phyloP scores from a whole-genome alignment of 2,888 invertebrate species.

The Thera britannica region DNA sequence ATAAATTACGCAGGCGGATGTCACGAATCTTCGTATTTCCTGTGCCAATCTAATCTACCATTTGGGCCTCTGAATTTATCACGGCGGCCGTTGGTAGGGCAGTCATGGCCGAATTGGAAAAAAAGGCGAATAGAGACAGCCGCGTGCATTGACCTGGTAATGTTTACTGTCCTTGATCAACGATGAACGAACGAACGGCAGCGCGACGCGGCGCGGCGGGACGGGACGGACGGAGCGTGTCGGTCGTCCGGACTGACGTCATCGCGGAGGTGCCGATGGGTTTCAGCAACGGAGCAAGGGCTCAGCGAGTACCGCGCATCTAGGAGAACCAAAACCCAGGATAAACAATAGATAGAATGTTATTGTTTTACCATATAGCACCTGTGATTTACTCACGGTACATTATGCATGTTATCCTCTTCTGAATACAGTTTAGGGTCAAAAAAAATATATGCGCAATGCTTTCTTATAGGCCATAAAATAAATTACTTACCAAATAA shows the following conservation, averaged over 20 bases:
- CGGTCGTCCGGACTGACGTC: slow-evolving; percentile 69
- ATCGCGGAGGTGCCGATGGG: slow-evolving; percentile 79
- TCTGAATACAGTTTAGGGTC: no score
- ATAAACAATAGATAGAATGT: not conserved
- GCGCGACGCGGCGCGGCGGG: slow-evolving; percentile 43
- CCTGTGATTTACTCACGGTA: no score
- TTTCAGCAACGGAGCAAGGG: slow-evolving; percentile 67
- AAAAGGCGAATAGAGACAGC: slow-evolving; percentile 72
- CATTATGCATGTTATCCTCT: no score
- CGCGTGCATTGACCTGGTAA: slow-evolving; percentile 80
- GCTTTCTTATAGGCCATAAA: no score
- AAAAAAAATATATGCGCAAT: no score
- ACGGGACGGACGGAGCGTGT: no score
- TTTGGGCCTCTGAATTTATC: slow-evolving; percentile 59
- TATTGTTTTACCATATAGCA: no score
- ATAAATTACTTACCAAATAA: no score
- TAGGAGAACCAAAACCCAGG: not conserved
- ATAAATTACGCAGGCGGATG: slow-evolving; percentile 25
- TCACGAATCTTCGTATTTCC: slow-evolving; percentile 37
- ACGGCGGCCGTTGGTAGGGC: slow-evolving; percentile 64
- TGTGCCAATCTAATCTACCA: slow-evolving; percentile 39
- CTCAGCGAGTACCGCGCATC: slow-evolving; percentile 34
- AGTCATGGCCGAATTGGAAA: slow-evolving; percentile 65
- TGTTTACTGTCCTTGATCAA: slow-evolving; percentile 82
- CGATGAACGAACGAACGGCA: slow-evolving; percentile 33